Base-by-base conservation (phyloP, 2,797 vertebrate species). In the Enteromius paludinosus region DNA sequence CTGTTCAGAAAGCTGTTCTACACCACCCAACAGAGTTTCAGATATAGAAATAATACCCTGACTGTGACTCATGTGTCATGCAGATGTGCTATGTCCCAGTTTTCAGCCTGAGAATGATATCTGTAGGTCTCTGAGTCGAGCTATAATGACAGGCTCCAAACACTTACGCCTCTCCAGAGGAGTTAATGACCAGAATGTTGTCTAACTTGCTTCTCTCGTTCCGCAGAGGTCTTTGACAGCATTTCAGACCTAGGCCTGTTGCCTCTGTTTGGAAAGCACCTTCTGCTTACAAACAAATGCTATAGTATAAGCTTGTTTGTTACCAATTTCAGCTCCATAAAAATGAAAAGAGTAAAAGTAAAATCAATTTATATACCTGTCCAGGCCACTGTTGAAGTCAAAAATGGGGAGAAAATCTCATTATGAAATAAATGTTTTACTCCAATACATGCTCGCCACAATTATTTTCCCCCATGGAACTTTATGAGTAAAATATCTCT, bases 131-230 rank as follows among this genome's bases (percentile, higher is more conserved):
- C 23, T 43, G 18, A 80, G 49, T 69, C 18, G 38, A 61, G 62
- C 20, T 35, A 20, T 65, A 45, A 59, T 74, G 23, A 47, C 20
- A 28, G 61, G 20, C 43, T 47, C 23, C 41, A 47, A 77, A 47
- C 35, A 47, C 5, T 5, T 76, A 45, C 11, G 17, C 45, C 30
- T 45, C 56, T 62, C 56, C 18, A 70, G 33, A 70, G 54, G 38
- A 80, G 66, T 43, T 30, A 71, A 71, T 45, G 66, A 47, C n/a
- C 68, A 71, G 66, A 71, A 80, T 61, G 68, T 59, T 79, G 66
- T 79, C 38, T 70, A 79, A 61, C 52, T 45, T 59, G 78, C 52
- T 59, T 79, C 18, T 23, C 17, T 59, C 1, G 0, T 61, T 59
- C 28, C 30, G 35, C 61, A 45, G 1, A 76, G 25, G 28, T 45